These are phyloP conservation scores for Onychomys leucogaster DNA, from an alignment of 2,797 vertebrate genomes.

Conservation along the genomic window DNA sequence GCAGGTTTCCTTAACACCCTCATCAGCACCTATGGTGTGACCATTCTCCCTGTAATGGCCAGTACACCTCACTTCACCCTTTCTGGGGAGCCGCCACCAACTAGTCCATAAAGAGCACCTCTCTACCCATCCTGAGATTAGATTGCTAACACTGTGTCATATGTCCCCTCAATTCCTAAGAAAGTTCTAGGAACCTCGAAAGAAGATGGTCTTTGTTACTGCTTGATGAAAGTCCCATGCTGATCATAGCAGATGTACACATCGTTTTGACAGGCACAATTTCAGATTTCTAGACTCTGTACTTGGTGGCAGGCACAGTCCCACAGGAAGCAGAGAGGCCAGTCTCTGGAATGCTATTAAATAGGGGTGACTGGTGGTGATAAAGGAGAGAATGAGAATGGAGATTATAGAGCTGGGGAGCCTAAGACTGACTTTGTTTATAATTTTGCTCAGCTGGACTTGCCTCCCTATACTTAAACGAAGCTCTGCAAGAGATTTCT, in stretches of 20 bases:
- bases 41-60: neutral
- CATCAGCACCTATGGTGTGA: neutral
- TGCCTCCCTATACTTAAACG: rapidly evolving
- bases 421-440: neutral
- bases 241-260: neutral
- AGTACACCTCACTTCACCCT: neutral
- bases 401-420: neutral
- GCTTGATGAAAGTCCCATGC: neutral
- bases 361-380: neutral
- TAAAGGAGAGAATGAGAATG: neutral
- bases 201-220: neutral
- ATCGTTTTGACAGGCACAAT: rapidly evolving
- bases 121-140: neutral
- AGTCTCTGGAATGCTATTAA: neutral
- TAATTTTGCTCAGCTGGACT: neutral
- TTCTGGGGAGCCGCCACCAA: neutral
- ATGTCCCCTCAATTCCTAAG: neutral
- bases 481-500: neutral
- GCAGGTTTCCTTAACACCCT: neutral
- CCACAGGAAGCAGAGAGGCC: rapidly evolving
- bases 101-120: too few species aligned
- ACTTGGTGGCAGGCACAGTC: too few species aligned
- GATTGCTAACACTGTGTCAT: neutral
- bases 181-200: neutral
- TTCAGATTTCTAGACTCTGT: neutral